Percentiles rank a stretch among this genome's conserved stretches.
Evolutionary conservation across 1,140 invertebrate species (phyloP).

Genomic region (Zaprionus ornatus): DNA sequence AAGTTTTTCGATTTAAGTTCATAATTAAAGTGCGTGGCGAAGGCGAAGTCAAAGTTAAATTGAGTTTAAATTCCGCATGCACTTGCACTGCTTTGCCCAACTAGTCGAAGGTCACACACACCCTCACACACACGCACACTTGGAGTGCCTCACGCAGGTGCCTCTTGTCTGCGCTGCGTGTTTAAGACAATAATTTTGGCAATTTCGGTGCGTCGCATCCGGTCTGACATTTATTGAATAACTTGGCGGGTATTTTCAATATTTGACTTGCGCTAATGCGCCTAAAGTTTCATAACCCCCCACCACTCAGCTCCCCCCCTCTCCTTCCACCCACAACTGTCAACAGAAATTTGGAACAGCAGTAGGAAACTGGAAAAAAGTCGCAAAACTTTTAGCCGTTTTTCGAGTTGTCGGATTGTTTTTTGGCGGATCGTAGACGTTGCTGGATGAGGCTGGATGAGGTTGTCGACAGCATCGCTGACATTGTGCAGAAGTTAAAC

Average conservation of each 20-base stretch:
- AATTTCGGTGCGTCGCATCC: conserved; percentile 42
- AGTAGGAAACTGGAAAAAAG: conserved; percentile 30
- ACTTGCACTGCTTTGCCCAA: conserved; percentile 57
- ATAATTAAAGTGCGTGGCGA: conserved; percentile 73
- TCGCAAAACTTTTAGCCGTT: conserved; percentile 58
- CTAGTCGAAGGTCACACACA: conserved; percentile 60
- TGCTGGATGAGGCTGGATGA: conserved; percentile 45
- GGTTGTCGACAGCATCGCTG: conserved; percentile 61
- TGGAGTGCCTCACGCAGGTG: conserved; percentile 14
- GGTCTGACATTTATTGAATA: conserved; percentile 78
- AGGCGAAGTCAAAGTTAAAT: conserved; percentile 62
- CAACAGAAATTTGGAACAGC: conserved; percentile 61
- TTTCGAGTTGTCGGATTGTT: conserved; percentile 60
- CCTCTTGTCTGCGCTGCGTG: conserved; percentile 41
- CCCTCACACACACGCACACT: not conserved
- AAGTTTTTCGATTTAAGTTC: conserved; percentile 83
- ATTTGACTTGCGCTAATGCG: conserved; percentile 73
- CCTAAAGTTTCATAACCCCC: conserved; percentile 47
- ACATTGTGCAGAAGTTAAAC: conserved; percentile 70
- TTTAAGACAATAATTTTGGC: conserved; percentile 67
- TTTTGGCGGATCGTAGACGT: conserved; percentile 32
- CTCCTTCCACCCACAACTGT: conserved; percentile 64
- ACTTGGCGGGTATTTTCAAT: conserved; percentile 70
- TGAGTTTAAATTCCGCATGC: conserved; percentile 72
- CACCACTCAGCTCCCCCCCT: not conserved